A percentile compares a stretch with the other conserved stretches of the same genome.
phyloP scores from a whole-genome alignment of 2,888 invertebrate species.

The Drosophila kuntzei region DNA sequence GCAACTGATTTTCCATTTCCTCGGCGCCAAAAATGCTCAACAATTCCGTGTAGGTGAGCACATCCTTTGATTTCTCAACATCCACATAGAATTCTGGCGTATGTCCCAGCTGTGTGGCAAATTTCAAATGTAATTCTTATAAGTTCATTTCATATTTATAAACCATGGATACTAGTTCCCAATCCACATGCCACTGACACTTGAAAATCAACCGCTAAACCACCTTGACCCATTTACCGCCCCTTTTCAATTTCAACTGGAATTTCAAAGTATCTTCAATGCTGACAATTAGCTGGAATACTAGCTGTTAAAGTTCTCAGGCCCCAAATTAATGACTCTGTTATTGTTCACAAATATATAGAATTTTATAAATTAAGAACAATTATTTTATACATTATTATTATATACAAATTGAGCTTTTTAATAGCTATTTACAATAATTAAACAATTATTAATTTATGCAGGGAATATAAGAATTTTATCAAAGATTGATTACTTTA shows the following conservation, averaged over 20 bases:
- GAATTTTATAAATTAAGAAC: background rate
- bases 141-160: constrained; percentile 60
- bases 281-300: background rate
- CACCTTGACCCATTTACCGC: constrained; percentile 56
- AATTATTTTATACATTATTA: too few species aligned
- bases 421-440: background rate
- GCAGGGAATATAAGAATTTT: too few species aligned
- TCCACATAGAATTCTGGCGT: constrained; percentile 92
- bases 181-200: constrained; percentile 31
- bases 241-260: constrained; percentile 5
- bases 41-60: constrained; percentile 89
- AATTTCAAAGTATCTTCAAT: constrained; percentile 6
- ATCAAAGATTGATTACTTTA: too few species aligned
- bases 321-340: background rate
- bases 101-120: constrained; percentile 88
- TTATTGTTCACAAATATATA: background rate
- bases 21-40: constrained; percentile 90
- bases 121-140: constrained; percentile 48
- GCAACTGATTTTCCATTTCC: constrained; percentile 89
- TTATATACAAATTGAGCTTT: background rate
- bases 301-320: constrained; percentile 31
- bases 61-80: constrained; percentile 87
- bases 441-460: background rate
- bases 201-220: constrained; percentile 62
- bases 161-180: constrained; percentile 63